Conservation (phyloP, 1,140 invertebrate species). For the Pachyrhynchus sulphureomaculatus region DNA sequence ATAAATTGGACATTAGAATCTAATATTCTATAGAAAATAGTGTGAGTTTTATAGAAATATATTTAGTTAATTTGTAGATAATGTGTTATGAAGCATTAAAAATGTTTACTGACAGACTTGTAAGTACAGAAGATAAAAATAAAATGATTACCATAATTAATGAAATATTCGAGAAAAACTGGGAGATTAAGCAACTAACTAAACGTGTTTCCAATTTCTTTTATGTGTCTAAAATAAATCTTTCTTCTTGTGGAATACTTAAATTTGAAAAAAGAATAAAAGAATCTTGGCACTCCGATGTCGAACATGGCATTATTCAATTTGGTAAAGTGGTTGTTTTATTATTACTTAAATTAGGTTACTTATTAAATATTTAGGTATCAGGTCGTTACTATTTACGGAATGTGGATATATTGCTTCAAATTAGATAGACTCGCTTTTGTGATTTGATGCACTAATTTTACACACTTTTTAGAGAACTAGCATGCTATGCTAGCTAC, state of each 20-base stretch:
- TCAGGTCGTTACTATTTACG: no score
- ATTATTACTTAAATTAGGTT: no score
- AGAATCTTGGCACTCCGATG: conserved; percentile 61
- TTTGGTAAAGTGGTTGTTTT: conserved; percentile 65
- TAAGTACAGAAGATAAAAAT: conserved; percentile 64
- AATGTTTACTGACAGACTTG: conserved; percentile 78
- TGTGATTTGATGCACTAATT: no score
- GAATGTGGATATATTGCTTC: no score
- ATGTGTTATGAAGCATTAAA: conserved; percentile 73
- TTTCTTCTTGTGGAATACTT: neutral
- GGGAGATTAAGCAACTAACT: conserved; percentile 52
- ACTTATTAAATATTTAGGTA: no score
- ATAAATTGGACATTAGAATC: no score
- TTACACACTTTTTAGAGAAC: no score
- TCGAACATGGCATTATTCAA: conserved; percentile 67
- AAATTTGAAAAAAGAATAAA: conserved; percentile 31
- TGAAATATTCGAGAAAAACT: conserved; percentile 56
- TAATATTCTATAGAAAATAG: no score
- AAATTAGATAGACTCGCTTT: no score
- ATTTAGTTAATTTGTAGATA: conserved; percentile 60
- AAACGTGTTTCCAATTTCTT: conserved; percentile 32
- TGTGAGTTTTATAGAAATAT: no score
- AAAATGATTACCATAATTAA: conserved; percentile 68
- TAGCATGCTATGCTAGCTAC: no score
- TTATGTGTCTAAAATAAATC: conserved; percentile 37